A percentile compares a stretch with the other conserved stretches of the same genome.
Conservation (phyloP, 2,888 invertebrate genomes). For the Sarcophaga subvicina region DNA sequence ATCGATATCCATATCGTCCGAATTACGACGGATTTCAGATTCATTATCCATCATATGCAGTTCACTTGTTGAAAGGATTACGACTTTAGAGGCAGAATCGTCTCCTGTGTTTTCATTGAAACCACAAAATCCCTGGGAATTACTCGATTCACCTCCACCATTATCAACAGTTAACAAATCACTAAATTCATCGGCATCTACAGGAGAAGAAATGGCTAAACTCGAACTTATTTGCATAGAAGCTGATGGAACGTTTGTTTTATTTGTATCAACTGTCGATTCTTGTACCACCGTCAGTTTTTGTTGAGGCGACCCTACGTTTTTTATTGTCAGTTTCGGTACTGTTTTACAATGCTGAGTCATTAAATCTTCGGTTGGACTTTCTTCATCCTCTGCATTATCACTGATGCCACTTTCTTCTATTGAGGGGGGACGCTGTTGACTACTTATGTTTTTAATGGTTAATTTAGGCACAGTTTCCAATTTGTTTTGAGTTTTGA, state of each 20-base stretch:
- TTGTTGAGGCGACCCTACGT: slow-evolving; percentile 81
- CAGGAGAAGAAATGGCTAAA: slow-evolving; percentile 26
- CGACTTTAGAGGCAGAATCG: slow-evolving; percentile 56
- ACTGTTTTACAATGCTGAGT: slow-evolving; percentile 71
- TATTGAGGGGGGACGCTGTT: slow-evolving; percentile 65
- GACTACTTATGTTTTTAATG: slow-evolving; percentile 74
- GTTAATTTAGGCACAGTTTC: slow-evolving; percentile 76
- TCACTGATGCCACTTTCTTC: slow-evolving; percentile 73
- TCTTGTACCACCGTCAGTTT: slow-evolving; percentile 82
- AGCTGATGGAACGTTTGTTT: background rate
- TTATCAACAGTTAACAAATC: slow-evolving; percentile 71
- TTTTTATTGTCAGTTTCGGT: slow-evolving; percentile 81
- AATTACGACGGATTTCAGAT: slow-evolving; percentile 74
- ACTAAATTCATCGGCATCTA: slow-evolving; percentile 56
- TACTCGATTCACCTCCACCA: slow-evolving; percentile 75
- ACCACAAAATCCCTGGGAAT: slow-evolving; percentile 76
- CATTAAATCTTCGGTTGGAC: background rate
- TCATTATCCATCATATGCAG: slow-evolving; percentile 7
- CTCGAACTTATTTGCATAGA: background rate
- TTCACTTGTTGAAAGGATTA: slow-evolving; percentile 25
- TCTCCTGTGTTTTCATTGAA: slow-evolving; percentile 70
- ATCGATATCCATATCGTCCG: slow-evolving; percentile 81
- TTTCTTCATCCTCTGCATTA: slow-evolving; percentile 58
- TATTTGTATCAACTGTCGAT: slow-evolving; percentile 78
- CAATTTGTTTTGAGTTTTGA: slow-evolving; percentile 65